Percentiles rank a stretch among this genome's conserved stretches.
phyloP scores from a whole-genome alignment of 2,797 vertebrate genomes.

The Pangasius krempfi region DNA sequence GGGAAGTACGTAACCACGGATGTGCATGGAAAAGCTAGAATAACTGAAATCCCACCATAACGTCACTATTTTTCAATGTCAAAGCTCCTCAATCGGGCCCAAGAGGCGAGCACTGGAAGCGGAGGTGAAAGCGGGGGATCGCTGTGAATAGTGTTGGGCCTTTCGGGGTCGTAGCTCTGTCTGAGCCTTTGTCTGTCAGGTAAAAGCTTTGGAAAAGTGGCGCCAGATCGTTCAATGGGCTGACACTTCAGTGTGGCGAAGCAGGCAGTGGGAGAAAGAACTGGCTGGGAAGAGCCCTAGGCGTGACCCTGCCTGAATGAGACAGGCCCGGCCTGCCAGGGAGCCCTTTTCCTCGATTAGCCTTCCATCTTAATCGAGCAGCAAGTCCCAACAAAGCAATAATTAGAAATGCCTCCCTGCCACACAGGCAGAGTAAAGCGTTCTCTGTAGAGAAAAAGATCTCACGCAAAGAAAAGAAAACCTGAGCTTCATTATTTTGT shows the following conservation, averaged over 20 bases:
- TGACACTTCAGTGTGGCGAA: slow-evolving; percentile 79
- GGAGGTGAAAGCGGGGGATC: slow-evolving; percentile 33
- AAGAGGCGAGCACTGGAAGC: slow-evolving; percentile 37
- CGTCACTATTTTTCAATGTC: slow-evolving; percentile 41
- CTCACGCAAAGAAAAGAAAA: slow-evolving; percentile 7
- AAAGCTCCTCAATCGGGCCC: slow-evolving; percentile 33
- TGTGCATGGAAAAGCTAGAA: not conserved
- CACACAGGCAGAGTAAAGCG: slow-evolving; percentile 62
- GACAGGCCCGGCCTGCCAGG: slow-evolving; percentile 68
- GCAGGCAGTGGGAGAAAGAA: slow-evolving; percentile 78
- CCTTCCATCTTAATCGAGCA: slow-evolving; percentile 82
- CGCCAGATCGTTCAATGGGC: slow-evolving; percentile 83
- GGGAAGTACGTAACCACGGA: not conserved
- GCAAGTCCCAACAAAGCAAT: slow-evolving; percentile 80
- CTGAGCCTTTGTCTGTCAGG: slow-evolving; percentile 82
- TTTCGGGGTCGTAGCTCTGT: slow-evolving; percentile 81
- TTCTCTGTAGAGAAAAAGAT: slow-evolving; percentile 23
- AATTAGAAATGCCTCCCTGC: slow-evolving; percentile 79
- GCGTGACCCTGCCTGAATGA: slow-evolving; percentile 80
- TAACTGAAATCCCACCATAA: slow-evolving; percentile 19
- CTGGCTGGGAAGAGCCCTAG: slow-evolving; percentile 80
- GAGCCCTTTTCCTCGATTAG: slow-evolving; percentile 78
- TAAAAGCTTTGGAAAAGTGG: slow-evolving; percentile 84
- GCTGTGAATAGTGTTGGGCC: slow-evolving; percentile 70
- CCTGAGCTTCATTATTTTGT: slow-evolving; percentile 34